Base-by-base conservation (phyloP, 2,888 invertebrate species). In the Philereme vetulata region DNA sequence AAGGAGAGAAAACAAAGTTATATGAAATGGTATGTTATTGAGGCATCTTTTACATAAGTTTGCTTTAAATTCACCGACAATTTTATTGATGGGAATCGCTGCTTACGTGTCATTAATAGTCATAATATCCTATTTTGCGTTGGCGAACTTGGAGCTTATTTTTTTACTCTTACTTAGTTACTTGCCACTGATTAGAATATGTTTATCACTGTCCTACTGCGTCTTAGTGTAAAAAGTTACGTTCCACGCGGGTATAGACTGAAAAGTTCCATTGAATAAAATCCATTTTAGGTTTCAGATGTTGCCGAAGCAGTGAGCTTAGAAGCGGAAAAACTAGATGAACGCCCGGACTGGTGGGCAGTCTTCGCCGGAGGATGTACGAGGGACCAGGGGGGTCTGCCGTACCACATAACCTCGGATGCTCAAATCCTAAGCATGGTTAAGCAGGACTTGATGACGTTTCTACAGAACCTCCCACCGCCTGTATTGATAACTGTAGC, bases 361-460 rank as follows among this genome's bases (percentile, higher is more conserved):
- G 93, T 98, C 6, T 97, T 96, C 77, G 96, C 97, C 72, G 97
- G 96, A 40, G 98, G 98, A 4, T 97, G 97, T 80, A 98, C 98
- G 0, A 95, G 96, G 64, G 98, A 98, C 79, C 95, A 96, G 72
- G 95, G 95, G 5, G 97, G 96, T 32, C 85, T 98, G 55, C 98
- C 98, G 0, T 95, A 97, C 84, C 97, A 98, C 80, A 94, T 96
- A 32, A 96, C 96, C 65, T 93, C 94, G 0, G 86, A 93, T 9
- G 93, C 93, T 47, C 95, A 97, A 82, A 93, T 98, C 51, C 86
- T 91, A 43, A 84, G 88, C 11, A 87, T 96, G 82, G 90, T 97
- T 64, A 85, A 89, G 9, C 75, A 85, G 60, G 90, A 93, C 7
- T 92, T 97, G 76, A 84, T 93, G 75, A 84, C 88, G 11, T 86